Base-by-base conservation (phyloP, 2,113 vertebrate species). In the Climacteris rufus region DNA sequence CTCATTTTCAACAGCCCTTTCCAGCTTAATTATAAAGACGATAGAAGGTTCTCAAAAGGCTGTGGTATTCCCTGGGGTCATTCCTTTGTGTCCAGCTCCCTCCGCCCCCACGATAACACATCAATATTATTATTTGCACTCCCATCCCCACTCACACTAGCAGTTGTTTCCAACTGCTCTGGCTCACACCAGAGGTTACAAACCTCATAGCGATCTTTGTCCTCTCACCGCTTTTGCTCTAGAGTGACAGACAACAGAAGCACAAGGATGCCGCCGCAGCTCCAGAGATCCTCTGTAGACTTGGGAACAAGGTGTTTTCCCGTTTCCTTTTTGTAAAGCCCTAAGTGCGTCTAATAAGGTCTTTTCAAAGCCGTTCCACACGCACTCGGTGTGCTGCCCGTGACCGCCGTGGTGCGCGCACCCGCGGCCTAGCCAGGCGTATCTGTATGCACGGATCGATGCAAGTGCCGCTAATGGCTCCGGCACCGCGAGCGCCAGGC, bases 381-480 rank as follows among this genome's bases (percentile, higher is more conserved):
- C 7, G 66, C 84, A 33, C 45, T 12, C 16, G 5, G 15, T 47
- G 10, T 1, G 71, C 1, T 74, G 21, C 42, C 65, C 54, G 31
- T 1, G 24, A 8, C 6, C 64, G 25, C 70, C 9, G 27, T 6
- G 60, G 39, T 0, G 74, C 52, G 84, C 9, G 69, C 79, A 35
- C 44, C 82, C 21, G 84, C 89, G 88, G 95, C 94, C 94, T 96
- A 94, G 63, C 16, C 63, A 9, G 85, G 69, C 84, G 4, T 23
- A 90, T 91, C 78, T 84, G 90, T 77, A 95, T 80, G 93, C 93
- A 84, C 16, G 59, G 30, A 92, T 72, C 40, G 91, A 75, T 89
- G 93, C 89, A 28, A 85, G 63, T 65, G 93, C 95, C 87, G 87
- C 11, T 89, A 77, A 91, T 71, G 93, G 94, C 87, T 84, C 77